Percentiles rank a stretch among this genome's conserved stretches.
These are phyloP conservation scores for Hyposoter didymator DNA, from an alignment of 2,888 invertebrate genomes.

Conservation along the genomic window DNA sequence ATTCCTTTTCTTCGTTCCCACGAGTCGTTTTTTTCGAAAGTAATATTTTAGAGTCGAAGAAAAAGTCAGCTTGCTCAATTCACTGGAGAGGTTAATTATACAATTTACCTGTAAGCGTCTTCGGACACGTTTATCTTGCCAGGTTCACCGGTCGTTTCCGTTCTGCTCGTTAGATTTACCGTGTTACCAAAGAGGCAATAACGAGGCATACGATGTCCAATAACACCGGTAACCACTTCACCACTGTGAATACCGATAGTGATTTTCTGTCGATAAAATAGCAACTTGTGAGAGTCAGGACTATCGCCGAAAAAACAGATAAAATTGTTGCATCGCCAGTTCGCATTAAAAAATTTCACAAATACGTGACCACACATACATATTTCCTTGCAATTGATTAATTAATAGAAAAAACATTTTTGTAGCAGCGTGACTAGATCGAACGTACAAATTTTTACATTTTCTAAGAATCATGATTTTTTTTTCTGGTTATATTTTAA, in stretches of 20 bases:
- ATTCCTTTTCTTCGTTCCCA: slow-evolving; percentile 19
- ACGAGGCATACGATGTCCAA: slow-evolving; percentile 97
- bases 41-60: neutral
- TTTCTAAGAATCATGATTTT: neutral
- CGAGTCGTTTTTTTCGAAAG: slow-evolving; percentile 3
- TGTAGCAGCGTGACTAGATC: neutral
- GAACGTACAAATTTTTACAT: neutral
- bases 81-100: slow-evolving; percentile 12
- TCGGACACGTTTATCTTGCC: slow-evolving; percentile 97
- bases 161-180: slow-evolving; percentile 96
- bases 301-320: neutral
- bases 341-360: neutral
- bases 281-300: neutral
- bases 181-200: slow-evolving; percentile 97
- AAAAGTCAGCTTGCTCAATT: slow-evolving; percentile 7
- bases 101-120: slow-evolving; percentile 93
- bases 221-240: slow-evolving; percentile 97
- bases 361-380: neutral
- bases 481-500: neutral
- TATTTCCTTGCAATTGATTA: neutral
- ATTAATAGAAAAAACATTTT: neutral
- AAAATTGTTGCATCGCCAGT: neutral
- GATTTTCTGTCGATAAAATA: slow-evolving; percentile 88
- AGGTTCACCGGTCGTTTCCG: slow-evolving; percentile 95
- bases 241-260: slow-evolving; percentile 98